Base-by-base conservation (phyloP, 2,113 vertebrate species). In the Ophthalmolycus amberensis region DNA sequence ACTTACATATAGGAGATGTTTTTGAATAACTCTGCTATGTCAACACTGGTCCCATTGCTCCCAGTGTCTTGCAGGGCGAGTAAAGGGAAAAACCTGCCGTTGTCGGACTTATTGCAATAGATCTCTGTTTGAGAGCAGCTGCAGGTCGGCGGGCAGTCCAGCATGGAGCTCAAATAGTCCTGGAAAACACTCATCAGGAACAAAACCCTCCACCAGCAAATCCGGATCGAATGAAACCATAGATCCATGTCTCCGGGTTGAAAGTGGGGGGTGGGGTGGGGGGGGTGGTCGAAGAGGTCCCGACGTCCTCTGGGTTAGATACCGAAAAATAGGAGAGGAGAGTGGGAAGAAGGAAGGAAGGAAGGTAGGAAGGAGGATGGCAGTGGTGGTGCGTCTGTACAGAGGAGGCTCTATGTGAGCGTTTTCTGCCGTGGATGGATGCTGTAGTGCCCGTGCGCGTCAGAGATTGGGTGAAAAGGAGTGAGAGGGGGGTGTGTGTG, bases 1-100 rank as follows among this genome's bases (percentile, higher is more conserved):
- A 98, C 98, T 99, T 96, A 99, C 98, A 99, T 99, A 58, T 97
- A 95, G 89, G 95, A 96, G 96, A 99, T 99, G 92, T 98, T 99
- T 95, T 97, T 96, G 90, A 96, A 98, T 94, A 98, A 96, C 92
- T 99, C 97, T 83, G 96, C 97, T 92, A 98, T 97, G 94, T 96
- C 94, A 92, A 96, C 96, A 93, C 92, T 95, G 92, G 96, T 98
- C 66, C 96, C 96, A 69, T 96, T 96, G 95, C 91, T 95, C 85
- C 95, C 96, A 40, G 96, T 94, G 83, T 99, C 97, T 91, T 98
- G 98, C 84, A 96, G 95, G 91, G 98, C 97, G 92, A 99, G 94
- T 66, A 99, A 95, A 71, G 97, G 98, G 93, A 99, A 99, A 92
- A 99, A 96, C 90, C 96, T 97, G 91, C 96, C 98, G 93, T 96